Conservation (phyloP, 2,113 vertebrate genomes). For the Semicossyphus pulcher region DNA sequence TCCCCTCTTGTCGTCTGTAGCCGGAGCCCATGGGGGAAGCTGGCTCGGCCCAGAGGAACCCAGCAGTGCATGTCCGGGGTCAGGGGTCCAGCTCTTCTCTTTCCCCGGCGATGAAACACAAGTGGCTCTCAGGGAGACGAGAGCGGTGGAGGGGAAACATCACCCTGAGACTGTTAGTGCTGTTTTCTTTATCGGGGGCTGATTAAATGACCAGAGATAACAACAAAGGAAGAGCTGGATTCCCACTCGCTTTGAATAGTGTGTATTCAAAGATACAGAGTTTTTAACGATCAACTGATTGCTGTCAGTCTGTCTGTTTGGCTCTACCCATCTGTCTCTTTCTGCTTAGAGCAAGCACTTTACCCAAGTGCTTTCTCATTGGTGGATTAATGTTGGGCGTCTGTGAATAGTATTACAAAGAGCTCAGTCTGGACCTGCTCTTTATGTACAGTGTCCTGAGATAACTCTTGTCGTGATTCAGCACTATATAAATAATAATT, state of each 20-base stretch:
- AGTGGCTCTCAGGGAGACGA: constrained; percentile 59
- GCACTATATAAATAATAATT: too few relatives aligned
- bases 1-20: constrained; percentile 40
- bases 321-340: too few relatives aligned
- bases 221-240: constrained; percentile 18
- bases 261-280: not conserved
- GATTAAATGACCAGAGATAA: constrained; percentile 62
- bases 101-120: constrained; percentile 70
- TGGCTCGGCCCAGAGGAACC: constrained; percentile 48
- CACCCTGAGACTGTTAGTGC: constrained; percentile 41
- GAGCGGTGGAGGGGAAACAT: constrained; percentile 51
- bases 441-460: too few relatives aligned
- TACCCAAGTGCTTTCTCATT: too few relatives aligned
- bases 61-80: constrained; percentile 71
- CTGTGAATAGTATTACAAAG: too few relatives aligned
- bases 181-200: constrained; percentile 56
- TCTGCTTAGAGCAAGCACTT: too few relatives aligned
- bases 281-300: not conserved
- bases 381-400: too few relatives aligned
- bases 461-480: too few relatives aligned
- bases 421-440: too few relatives aligned
- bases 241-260: not conserved
- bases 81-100: constrained; percentile 65
- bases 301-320: not conserved
- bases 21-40: constrained; percentile 22